Evolutionary conservation across 2,888 invertebrate genomes (phyloP).

Genomic region (Lochmaea capreae): DNA sequence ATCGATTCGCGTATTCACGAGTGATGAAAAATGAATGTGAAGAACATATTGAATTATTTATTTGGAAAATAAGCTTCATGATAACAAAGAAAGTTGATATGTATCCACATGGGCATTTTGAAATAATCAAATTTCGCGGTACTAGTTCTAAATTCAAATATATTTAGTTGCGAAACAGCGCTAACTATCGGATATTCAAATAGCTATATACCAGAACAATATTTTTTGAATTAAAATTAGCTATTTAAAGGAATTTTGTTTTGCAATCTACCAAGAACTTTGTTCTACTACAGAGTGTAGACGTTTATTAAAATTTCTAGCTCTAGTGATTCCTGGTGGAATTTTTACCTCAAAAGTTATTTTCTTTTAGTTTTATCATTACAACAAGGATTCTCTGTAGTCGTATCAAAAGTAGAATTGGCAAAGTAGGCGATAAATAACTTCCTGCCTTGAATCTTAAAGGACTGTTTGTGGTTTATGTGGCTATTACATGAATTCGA

Average conservation of each 20-base stretch:
- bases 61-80: neutral
- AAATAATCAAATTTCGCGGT: neutral
- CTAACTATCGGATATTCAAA: too few relatives aligned
- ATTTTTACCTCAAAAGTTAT: too few relatives aligned
- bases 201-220: too few relatives aligned
- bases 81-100: neutral
- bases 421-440: constrained; percentile 1
- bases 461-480: constrained; percentile 7
- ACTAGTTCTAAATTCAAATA: neutral
- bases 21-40: neutral
- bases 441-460: neutral
- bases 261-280: too few relatives aligned
- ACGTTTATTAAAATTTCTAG: too few relatives aligned
- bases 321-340: too few relatives aligned
- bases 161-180: too few relatives aligned
- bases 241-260: too few relatives aligned
- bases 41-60: neutral
- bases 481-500: constrained; percentile 2
- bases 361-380: neutral
- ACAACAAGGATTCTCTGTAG: neutral
- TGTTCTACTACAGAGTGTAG: too few relatives aligned
- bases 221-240: too few relatives aligned
- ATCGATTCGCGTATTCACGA: neutral
- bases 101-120: neutral
- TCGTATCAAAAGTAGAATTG: neutral